These are phyloP conservation scores for Strix uralensis DNA, from an alignment of 2,113 vertebrate species.

Conservation along the genomic window DNA sequence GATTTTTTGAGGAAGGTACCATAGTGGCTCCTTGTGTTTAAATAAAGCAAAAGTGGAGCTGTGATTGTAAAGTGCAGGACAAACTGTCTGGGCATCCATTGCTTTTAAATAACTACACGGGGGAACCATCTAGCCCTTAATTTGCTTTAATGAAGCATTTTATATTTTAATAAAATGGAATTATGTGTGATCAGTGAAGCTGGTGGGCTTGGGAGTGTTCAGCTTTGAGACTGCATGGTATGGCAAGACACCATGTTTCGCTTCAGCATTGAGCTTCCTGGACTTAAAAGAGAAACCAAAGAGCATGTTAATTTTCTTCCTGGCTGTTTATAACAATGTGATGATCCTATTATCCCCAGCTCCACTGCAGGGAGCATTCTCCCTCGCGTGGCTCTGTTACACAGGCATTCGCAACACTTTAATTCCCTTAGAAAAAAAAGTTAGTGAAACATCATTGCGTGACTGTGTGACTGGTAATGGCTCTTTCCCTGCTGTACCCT, in stretches of 20 bases:
- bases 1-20: background rate
- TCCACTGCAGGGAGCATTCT: background rate
- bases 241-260: background rate
- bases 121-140: slow-evolving; percentile 11
- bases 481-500: background rate
- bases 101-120: background rate
- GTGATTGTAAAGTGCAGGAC: background rate
- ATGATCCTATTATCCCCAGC: slow-evolving; percentile 48
- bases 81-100: background rate
- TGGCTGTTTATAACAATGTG: slow-evolving; percentile 1
- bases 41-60: background rate
- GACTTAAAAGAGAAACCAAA: background rate
- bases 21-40: background rate
- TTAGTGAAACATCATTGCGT: background rate
- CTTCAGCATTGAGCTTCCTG: slow-evolving; percentile 10
- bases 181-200: slow-evolving; percentile 6
- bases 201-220: background rate
- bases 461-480: background rate
- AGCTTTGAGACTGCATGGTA: background rate
- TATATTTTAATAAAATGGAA: slow-evolving; percentile 39
- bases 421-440: background rate
- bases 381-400: background rate
- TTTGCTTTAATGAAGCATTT: slow-evolving; percentile 34
- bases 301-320: slow-evolving; percentile 5
- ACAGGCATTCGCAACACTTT: background rate